Conservation (phyloP, 2,797 vertebrate species). For the Hybognathus amarus region DNA sequence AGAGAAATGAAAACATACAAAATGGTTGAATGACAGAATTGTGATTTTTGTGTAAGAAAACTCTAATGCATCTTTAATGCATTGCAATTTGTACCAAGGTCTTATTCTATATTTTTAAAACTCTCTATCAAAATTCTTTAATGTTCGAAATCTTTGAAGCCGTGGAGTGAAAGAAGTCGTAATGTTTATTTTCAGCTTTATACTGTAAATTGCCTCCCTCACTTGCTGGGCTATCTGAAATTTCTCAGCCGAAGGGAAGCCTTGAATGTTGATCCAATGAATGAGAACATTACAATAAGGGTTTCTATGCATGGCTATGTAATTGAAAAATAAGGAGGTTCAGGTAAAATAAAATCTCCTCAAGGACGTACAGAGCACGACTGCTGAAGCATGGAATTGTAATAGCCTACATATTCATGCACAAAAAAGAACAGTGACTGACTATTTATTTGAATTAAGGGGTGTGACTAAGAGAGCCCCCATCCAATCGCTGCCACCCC, state of each 20-base stretch:
- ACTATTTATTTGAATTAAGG: slow-evolving; percentile 19
- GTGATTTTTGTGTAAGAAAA: background rate
- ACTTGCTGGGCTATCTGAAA: background rate
- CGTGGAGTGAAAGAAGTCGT: slow-evolving; percentile 1
- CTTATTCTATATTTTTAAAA: slow-evolving; percentile 9
- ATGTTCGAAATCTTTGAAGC: slow-evolving; percentile 1
- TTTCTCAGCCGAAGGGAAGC: slow-evolving; percentile 7
- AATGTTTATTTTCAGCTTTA: slow-evolving; percentile 8
- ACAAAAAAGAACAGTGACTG: slow-evolving; percentile 19
- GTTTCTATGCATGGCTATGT: slow-evolving; percentile 29
- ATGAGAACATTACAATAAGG: slow-evolving; percentile 34
- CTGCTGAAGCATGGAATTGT: slow-evolving; percentile 38
- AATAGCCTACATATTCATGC: slow-evolving; percentile 31
- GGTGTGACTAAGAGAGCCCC: slow-evolving; percentile 10
- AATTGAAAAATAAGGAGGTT: slow-evolving; percentile 34
- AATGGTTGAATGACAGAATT: background rate
- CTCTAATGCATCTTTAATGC: background rate
- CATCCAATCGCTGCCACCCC: background rate
- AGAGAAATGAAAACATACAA: background rate
- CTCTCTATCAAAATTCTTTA: slow-evolving; percentile 5
- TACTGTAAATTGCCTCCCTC: slow-evolving; percentile 29
- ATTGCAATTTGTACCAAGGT: background rate
- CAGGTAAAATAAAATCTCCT: slow-evolving; percentile 41
- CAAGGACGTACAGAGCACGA: slow-evolving; percentile 21
- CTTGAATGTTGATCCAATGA: slow-evolving; percentile 34